Evolutionary conservation across 2,888 invertebrate species (phyloP).

Genomic region (Dione juno): DNA sequence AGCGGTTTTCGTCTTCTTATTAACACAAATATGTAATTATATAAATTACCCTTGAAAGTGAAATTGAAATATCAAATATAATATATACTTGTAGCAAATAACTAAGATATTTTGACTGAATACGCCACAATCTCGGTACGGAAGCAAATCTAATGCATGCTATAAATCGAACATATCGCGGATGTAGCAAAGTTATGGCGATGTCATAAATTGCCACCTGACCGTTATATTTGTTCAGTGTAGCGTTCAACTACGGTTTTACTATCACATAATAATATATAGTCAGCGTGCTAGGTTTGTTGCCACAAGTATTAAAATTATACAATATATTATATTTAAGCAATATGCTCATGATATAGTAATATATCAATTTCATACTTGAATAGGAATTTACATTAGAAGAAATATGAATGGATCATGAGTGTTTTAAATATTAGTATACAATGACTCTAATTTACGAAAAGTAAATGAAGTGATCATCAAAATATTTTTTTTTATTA

Average conservation of each 20-base stretch:
- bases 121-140: conserved; percentile 53
- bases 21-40: too few species aligned
- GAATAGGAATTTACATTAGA: too few species aligned
- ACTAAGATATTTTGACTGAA: conserved; percentile 47
- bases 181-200: conserved; percentile 66
- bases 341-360: neutral
- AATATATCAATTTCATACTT: too few species aligned
- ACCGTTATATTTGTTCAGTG: conserved; percentile 55
- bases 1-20: too few species aligned
- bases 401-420: too few species aligned
- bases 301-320: neutral
- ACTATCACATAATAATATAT: conserved; percentile 17
- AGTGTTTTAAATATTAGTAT: too few species aligned
- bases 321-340: neutral
- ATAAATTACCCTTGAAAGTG: too few species aligned
- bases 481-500: too few species aligned
- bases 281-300: neutral
- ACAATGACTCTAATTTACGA: too few species aligned
- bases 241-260: conserved; percentile 10
- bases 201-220: conserved; percentile 60
- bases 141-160: conserved; percentile 53
- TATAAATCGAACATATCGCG: conserved; percentile 66
- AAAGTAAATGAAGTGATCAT: too few species aligned
- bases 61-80: too few species aligned
- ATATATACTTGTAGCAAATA: neutral